Base-by-base conservation (phyloP, 2,797 vertebrate species). In the Falco cherrug region DNA sequence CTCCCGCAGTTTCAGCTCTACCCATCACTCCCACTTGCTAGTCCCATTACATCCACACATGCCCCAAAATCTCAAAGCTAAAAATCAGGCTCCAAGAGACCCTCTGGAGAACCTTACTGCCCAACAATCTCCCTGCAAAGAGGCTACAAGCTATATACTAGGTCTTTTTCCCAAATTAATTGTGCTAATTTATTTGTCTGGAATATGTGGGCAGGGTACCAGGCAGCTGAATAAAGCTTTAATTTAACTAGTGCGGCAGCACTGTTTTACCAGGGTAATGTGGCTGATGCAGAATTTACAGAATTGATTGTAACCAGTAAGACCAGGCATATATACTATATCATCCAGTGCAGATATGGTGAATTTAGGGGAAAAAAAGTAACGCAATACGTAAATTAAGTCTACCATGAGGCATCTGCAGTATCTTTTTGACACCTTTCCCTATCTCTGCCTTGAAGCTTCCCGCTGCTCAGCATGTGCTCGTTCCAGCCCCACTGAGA, bases 251-350 rank as follows among this genome's bases (percentile, higher is more conserved):
- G 2, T 16, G 41, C 5, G 28, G 50, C 31, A 48, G 39, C 13
- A 14, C n/a, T 8, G 24, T 41, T 84, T 37, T 12, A 80, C 29
- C 41, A 45, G 37, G 39, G 47, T 26, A 12, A 48, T 0, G 33
- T 1, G 11, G 67, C 31, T 63, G 20, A 48, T 3, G 12, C 3
- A 60, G 51, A 54, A 41, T 57, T 59, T 10, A 63, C 43, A 75
- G 51, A 48, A 48, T 16, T 29, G 11, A 16, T 2, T 26, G 9
- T 14, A 63, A 74, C 22, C 45, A 48, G 11, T 9, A 64, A 69
- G 31, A 59, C 10, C 25, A 48, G 29, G 16, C 48, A 35, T 1
- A 1, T 13, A 14, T 28, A 24, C 22, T 25, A 0, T 5, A 47
- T 11, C 39, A 84, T 12, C 56, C 51, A 31, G 31, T 11, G 11